Evolutionary conservation across 2,797 vertebrate genomes (phyloP).

Genomic region (Pangasius larnaudii): DNA sequence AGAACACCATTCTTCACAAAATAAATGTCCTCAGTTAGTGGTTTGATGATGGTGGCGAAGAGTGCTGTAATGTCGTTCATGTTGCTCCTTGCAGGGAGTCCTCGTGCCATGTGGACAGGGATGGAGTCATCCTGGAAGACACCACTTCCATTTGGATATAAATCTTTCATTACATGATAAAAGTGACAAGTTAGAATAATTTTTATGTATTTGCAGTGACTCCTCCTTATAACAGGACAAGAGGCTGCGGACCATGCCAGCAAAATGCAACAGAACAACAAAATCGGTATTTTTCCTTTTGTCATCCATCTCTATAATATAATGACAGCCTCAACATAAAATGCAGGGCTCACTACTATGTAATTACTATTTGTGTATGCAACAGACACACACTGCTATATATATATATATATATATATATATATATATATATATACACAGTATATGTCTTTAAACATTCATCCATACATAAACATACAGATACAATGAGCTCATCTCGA

Average conservation of each 20-base stretch:
- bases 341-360: not conserved
- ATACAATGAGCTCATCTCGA: conserved; percentile 6
- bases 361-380: not conserved
- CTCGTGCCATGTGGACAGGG: not conserved
- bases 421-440: too few species aligned
- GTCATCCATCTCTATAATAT: not conserved
- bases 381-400: not conserved
- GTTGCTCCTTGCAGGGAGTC: not conserved
- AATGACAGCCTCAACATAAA: not conserved
- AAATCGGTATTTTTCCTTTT: not conserved
- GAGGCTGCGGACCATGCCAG: not conserved
- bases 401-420: too few species aligned
- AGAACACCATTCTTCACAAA: not conserved
- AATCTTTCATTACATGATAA: not conserved
- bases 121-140: not conserved
- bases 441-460: not conserved
- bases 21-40: not conserved
- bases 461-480: not conserved
- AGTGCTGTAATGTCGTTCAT: too few species aligned
- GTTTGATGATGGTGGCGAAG: not conserved
- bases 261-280: not conserved
- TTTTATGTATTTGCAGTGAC: not conserved
- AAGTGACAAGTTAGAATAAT: not conserved
- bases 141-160: not conserved
- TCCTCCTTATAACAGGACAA: too few species aligned